Evolutionary conservation across 2,888 invertebrate genomes (phyloP).

Genomic region (Drosophila aldrichi): DNA sequence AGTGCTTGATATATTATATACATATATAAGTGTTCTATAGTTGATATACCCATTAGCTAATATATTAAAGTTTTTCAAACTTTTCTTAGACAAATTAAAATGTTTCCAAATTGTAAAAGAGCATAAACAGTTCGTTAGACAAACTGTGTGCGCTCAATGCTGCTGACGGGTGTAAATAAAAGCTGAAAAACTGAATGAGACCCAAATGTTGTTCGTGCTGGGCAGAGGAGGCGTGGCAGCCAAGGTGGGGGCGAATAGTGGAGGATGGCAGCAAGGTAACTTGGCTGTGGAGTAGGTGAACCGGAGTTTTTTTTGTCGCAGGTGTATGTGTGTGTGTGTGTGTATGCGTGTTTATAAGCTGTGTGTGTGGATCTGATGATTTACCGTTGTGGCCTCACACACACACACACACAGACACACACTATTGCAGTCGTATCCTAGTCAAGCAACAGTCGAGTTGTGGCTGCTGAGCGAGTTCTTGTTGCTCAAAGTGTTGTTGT

Average conservation of each 20-base stretch:
- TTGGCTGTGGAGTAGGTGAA: slow-evolving; percentile 11
- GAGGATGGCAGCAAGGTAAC: neutral
- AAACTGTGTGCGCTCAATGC: neutral
- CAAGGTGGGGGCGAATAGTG: neutral
- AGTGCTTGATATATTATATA: no score
- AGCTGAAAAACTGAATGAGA: slow-evolving; percentile 15
- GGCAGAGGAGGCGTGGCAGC: neutral
- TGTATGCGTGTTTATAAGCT: slow-evolving; percentile 18
- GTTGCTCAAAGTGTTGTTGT: slow-evolving; percentile 24
- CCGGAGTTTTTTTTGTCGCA: slow-evolving; percentile 47
- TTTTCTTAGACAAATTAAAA: neutral
- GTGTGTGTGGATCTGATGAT: slow-evolving; percentile 53
- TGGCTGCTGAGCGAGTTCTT: slow-evolving; percentile 48
- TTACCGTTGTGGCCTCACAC: slow-evolving; percentile 75
- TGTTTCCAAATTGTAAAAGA: slow-evolving; percentile 6
- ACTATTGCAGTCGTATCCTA: slow-evolving; percentile 37
- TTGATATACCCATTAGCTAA: no score
- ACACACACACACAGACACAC: slow-evolving; percentile 3
- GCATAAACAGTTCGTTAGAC: slow-evolving; percentile 16
- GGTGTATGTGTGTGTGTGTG: no score
- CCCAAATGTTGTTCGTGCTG: neutral
- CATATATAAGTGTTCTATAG: no score
- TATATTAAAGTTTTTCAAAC: neutral
- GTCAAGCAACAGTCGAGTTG: slow-evolving; percentile 40
- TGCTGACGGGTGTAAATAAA: slow-evolving; percentile 17